Base-by-base conservation (phyloP, 35 echinoderm and acorn worm species). In the Ophioderma brevispina region DNA sequence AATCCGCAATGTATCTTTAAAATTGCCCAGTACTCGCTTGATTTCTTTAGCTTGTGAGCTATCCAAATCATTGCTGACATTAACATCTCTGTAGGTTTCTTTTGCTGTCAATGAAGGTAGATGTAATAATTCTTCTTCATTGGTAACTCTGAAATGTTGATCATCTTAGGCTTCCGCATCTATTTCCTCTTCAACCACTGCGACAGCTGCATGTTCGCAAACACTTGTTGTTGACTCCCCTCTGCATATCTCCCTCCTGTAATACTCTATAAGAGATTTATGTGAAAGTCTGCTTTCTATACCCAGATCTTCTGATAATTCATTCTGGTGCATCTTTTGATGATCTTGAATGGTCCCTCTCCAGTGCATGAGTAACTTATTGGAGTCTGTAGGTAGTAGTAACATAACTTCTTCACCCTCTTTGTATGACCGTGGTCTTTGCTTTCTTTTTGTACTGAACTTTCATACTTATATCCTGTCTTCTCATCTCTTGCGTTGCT, bases 1-100 rank as follows among this genome's bases (percentile, higher is more conserved):
- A 56, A 87, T 84, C 32, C 36, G 86, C 31, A 92, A 52, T 0
- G 80, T 50, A 11, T 92, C 83, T 32, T 36, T 23, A 28, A 43
- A 86, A 2, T 59, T 34, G 0, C 3, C 0, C 25, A 92, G 13
- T 35, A 92, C 18, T 33, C 30, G n/a, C n/a, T n/a, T n/a, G n/a
- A n/a, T n/a, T n/a, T n/a, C n/a, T n/a, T n/a, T n/a, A 90, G 40
- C 21, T 90, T n/a, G n/a, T n/a, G n/a, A n/a, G n/a, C n/a, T n/a
- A n/a, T n/a, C n/a, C n/a, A n/a, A n/a, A n/a, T n/a, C n/a, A n/a
- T n/a, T n/a, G n/a, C 46, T 52, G 21, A 52, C 46, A 52, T 52
- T 52, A 52, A 52, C 46, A 52, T 52, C 46, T 11, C 8, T 52
- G 21, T 52, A 52, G 8, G 46, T 11, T 52, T 52, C 46, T 11